Base-by-base conservation (phyloP, 1,140 invertebrate species). In the Bombus soroeensis region DNA sequence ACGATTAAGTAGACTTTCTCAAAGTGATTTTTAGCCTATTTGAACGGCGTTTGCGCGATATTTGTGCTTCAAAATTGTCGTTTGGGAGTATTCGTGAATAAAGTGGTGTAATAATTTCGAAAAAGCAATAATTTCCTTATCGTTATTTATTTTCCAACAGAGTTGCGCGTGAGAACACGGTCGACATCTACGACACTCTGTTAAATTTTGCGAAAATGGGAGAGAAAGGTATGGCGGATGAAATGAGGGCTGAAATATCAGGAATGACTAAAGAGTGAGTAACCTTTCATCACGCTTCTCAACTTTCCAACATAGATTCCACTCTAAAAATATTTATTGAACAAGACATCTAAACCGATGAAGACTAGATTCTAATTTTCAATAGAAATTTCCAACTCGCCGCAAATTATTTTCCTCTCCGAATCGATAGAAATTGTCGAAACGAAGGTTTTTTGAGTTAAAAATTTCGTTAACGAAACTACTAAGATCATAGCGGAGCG, bases 211-310 rank as follows among this genome's bases (percentile, higher is more conserved):
- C 39, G 25, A 39, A 72, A 25, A 22, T 28, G 3, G 76, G 28
- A 3, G 25, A 70, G 6, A 43, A 59, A 4, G n/a, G 37, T 10
- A 5, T 72, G 2, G 34, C 39, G 3, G 57, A 3, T 0, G 25
- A 64, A 18, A 2, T 15, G 76, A 80, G 39, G 3, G 68, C 47
- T 34, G 83, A 80, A 62, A 3, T 72, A 41, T 57, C 57, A 18
- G 57, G 28, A 9, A n/a, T 22, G 2, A 13, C 12, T 15, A 80
- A 64, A 34, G 53, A 64, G 83, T 85, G 53, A 73, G 68, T 85
- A 76, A 10, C 0, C 2, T 13, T 18, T 53, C 1, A 9, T 22
- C 68, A 0, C 13, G 47, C 18, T 22, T 25, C 39, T 37, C 9
- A 5, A 22, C 47, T 53, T 53, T 22, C 18, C 47, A 22, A 22